Base-by-base conservation (phyloP, 2,797 vertebrate genomes). In the Spinibarbus caldwelli region DNA sequence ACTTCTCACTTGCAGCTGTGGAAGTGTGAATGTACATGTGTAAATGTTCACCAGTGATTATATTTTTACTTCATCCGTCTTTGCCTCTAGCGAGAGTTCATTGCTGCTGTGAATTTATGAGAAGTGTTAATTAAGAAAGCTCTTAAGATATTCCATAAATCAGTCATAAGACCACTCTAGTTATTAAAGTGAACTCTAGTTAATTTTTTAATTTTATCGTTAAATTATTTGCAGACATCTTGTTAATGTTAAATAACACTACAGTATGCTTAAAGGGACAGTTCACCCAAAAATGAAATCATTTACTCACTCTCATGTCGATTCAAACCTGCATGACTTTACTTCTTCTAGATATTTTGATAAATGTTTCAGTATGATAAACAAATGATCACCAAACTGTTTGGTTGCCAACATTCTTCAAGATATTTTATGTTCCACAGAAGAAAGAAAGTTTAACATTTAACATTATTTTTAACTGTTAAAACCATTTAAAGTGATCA, bases 21-120 rank as follows among this genome's bases (percentile, higher is more conserved):
- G 64, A 78, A 84, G 64, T 78, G 83, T 71, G 83, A 84, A 45
- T 34, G 76, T 59, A 31, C 38, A n/a, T n/a, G 66, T 71, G n/a
- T 52, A 52, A 41, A 68, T 77, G 19, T 67, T 68, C 64, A 68
- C 38, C 45, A 34, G 54, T 84, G 62, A 84, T 77, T 85, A 4
- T 66, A 57, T 68, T 62, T 70, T 71, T 54, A 71, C 43, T 23
- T 71, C 1, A 71, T 15, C 23, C 1, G 2, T 43, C 67, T 45
- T 41, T 66, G 49, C 49, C 47, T 57, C 12, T 2, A 59, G 66
- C 66, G n/a, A 57, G 38, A 71, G 38, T 26, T 70, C 26, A 9
- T 38, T 31, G 72, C n/a, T 41, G 82, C 62, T 67, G 82, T 67
- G 29, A 66, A 62, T 77, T 67, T 34, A 68, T 47, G 70, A 64